Evolutionary conservation across 2,113 vertebrate genomes (phyloP), one percentile per base, ranked within the genome.

Genomic region (Lathamus discolor): DNA sequence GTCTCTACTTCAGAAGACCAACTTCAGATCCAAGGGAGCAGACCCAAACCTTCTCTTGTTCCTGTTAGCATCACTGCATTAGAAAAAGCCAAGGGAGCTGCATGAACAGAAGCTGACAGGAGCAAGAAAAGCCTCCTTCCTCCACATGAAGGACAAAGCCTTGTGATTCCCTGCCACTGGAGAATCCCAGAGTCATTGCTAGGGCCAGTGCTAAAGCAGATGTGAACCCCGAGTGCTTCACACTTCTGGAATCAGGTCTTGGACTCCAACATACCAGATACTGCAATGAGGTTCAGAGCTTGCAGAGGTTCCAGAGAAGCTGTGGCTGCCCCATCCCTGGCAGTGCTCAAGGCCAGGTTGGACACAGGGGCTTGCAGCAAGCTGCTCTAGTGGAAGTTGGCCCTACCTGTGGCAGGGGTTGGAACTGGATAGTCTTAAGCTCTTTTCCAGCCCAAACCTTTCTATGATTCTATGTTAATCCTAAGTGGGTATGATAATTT

Each of bases 81-180:
- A 62, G 29, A 28, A 49, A 41, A 90, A 83, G 20, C 46, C 70
- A 69, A 2, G 1, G 72, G 41, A 86, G 59, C 63, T 46, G 29
- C 57, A 82, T 9, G 2, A 64, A 39, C 62, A 75, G 63, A 39
- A 72, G 74, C 66, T 8, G 27, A 35, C 16, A 69, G 35, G 35
- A 69, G 11, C 44, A 63, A 31, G 31, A 29, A 62, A 52, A 51
- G 3, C 9, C 28, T 83, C 67, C 8, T 22, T 67, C 28, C 24
- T 46, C 41, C 82, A 66, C 4, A 4, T 2, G 27, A 52, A 43
- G 44, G 61, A 28, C 68, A 88, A 88, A 69, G 59, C 31, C 48
- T 28, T 0, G 0, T 1, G 1, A 37, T 67, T 35, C 69, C 83
- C 49, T 57, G 14, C 3, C 5, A 61, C 59, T 54, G 54, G 61